Percentiles rank a stretch among this genome's conserved stretches.
Conservation (phyloP, 2,888 invertebrate species). For the Gymnosoma rotundatum region DNA sequence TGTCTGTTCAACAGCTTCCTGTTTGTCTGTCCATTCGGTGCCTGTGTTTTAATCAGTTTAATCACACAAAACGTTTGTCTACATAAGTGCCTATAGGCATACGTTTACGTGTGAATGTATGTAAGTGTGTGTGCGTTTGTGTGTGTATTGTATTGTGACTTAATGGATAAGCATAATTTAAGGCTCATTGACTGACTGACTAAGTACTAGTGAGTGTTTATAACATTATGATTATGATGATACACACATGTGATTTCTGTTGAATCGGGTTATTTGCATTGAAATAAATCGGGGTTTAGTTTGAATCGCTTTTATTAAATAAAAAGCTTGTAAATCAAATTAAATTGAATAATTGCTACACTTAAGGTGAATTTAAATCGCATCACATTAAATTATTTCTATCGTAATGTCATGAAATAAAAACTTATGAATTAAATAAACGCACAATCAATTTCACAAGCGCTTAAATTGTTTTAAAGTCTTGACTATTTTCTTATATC, state of each 20-base stretch:
- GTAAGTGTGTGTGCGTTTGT: background rate
- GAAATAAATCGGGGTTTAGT: conserved; percentile 36
- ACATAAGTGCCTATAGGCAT: background rate
- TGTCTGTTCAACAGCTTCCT: conserved; percentile 18
- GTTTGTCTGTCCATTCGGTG: background rate
- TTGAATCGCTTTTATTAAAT: conserved; percentile 54
- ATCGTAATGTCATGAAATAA: conserved; percentile 15
- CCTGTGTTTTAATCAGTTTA: background rate
- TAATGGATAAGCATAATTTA: conserved; percentile 33
- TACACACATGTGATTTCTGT: conserved; percentile 18
- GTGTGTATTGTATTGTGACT: background rate
- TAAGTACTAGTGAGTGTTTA: conserved; percentile 4
- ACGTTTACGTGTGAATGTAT: background rate
- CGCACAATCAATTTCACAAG: conserved; percentile 26
- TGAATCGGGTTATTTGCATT: conserved; percentile 25
- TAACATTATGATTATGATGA: conserved; percentile 22
- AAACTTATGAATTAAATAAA: conserved; percentile 21
- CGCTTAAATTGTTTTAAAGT: background rate
- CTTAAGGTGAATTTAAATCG: conserved; percentile 61
- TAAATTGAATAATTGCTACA: conserved; percentile 70
- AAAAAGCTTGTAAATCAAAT: conserved; percentile 60
- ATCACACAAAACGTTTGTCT: background rate
- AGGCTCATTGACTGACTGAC: conserved; percentile 40
- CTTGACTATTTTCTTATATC: conserved; percentile 20
- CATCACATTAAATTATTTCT: conserved; percentile 38